Conservation (phyloP, 2,888 invertebrate genomes). For the Pseudolycoriella hygida region DNA sequence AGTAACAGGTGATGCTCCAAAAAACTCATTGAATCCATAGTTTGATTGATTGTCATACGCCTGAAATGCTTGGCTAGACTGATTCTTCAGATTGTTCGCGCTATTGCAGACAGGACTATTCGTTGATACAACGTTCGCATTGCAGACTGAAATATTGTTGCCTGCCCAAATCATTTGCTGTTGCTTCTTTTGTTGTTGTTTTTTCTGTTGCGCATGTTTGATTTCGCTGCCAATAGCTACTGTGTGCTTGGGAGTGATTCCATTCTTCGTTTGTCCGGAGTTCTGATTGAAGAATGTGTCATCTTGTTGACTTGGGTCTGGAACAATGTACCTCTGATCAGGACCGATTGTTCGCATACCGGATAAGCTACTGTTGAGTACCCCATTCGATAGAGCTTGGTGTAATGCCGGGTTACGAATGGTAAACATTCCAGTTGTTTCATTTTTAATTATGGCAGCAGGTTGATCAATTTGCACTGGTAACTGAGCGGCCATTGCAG, state of each 20-base stretch:
- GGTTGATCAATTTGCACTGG: conserved; percentile 30
- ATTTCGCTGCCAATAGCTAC: conserved; percentile 29
- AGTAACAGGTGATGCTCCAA: conserved; percentile 3
- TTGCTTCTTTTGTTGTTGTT: neutral
- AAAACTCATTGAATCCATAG: conserved; percentile 8
- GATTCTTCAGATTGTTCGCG: neutral
- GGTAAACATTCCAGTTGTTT: conserved; percentile 60
- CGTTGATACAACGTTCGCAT: neutral
- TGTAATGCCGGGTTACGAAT: conserved; percentile 50
- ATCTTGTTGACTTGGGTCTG: conserved; percentile 14
- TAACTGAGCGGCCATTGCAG: conserved; percentile 11
- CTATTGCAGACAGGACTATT: neutral
- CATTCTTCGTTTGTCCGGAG: neutral
- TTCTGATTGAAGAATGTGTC: neutral
- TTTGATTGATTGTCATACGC: neutral
- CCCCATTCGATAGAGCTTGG: conserved; percentile 23
- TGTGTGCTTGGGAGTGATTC: conserved; percentile 9
- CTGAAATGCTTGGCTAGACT: conserved; percentile 1
- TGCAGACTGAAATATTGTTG: neutral
- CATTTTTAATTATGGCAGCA: conserved; percentile 48
- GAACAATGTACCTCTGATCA: conserved; percentile 12
- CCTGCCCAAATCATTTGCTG: neutral
- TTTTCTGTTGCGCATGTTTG: conserved; percentile 12
- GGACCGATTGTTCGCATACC: conserved; percentile 18
- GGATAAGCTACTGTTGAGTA: conserved; percentile 18